These are phyloP conservation scores for Oreocharis arfaki DNA, from an alignment of 2,113 vertebrate species.

Conservation along the genomic window DNA sequence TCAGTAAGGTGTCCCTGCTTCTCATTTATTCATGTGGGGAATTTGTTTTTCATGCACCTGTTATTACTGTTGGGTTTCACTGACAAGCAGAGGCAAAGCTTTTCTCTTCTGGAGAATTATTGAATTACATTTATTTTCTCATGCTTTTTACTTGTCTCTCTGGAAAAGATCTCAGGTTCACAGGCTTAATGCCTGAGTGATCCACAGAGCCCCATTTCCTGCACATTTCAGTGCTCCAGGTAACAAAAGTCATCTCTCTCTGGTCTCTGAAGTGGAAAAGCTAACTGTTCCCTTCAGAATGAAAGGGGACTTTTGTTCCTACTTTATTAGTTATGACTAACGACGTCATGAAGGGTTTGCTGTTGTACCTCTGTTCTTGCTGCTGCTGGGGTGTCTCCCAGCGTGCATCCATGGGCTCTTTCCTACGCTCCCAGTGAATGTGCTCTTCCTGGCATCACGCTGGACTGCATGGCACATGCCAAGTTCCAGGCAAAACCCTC, in stretches of 20 bases:
- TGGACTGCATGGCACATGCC: neutral
- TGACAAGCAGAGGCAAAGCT: neutral
- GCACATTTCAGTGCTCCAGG: constrained; percentile 47
- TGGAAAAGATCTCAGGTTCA: constrained; percentile 71
- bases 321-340: constrained; percentile 75
- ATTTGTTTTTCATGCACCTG: constrained; percentile 23
- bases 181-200: constrained; percentile 72
- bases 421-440: fast-evolving
- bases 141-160: neutral
- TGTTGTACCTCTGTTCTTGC: neutral
- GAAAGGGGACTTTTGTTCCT: constrained; percentile 75
- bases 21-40: neutral
- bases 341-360: neutral
- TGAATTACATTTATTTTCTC: constrained; percentile 54
- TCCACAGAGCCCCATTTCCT: constrained; percentile 67
- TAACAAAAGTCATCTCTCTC: constrained; percentile 78
- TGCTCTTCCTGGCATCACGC: neutral
- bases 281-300: constrained; percentile 74
- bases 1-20: neutral
- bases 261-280: constrained; percentile 83
- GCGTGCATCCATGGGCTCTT: neutral
- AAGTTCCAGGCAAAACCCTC: neutral
- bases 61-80: neutral
- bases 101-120: constrained; percentile 5
- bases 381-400: neutral